A percentile compares a stretch with the other conserved stretches of the same genome.
These are phyloP conservation scores for Virgularia gustaviana DNA, from an alignment of 92 coral and sea anemone genomes.

Conservation along the genomic window DNA sequence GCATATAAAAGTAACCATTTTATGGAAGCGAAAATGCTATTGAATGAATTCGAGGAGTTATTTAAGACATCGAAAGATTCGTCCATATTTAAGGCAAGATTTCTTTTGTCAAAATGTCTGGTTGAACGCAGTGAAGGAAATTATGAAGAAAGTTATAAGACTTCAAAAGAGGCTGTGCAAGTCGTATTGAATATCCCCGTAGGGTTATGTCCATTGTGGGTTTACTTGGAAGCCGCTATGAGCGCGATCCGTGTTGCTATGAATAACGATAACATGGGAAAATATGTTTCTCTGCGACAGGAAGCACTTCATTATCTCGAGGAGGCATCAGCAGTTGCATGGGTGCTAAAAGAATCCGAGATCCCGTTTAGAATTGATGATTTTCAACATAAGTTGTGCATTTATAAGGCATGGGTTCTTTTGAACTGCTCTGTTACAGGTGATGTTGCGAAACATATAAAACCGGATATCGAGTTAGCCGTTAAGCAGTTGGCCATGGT, in stretches of 20 bases:
- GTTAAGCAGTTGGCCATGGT: background rate
- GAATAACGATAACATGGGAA: background rate
- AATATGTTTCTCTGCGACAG: background rate
- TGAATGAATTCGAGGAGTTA: constrained; percentile 13
- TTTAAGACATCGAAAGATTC: constrained; percentile 11
- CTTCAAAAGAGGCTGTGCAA: constrained; percentile 21
- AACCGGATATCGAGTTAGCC: constrained; percentile 23
- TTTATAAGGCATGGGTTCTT: constrained; percentile 22
- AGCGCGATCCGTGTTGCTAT: constrained; percentile 18
- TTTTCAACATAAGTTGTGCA: constrained; percentile 32
- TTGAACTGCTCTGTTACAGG: constrained; percentile 42
- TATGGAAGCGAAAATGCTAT: constrained; percentile 10
- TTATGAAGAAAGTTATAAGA: constrained; percentile 30
- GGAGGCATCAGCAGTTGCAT: constrained; percentile 9
- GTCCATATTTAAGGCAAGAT: constrained; percentile 34
- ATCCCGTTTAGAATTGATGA: constrained; percentile 25
- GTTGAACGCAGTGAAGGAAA: constrained; percentile 37
- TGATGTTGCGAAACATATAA: constrained; percentile 3
- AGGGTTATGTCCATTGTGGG: constrained; percentile 28
- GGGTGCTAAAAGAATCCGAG: background rate
- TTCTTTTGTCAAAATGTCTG: constrained; percentile 9
- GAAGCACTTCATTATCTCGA: constrained; percentile 29
- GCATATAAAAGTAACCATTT: constrained; percentile 19
- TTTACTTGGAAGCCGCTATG: constrained; percentile 43
- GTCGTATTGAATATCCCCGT: constrained; percentile 25